Base-by-base conservation (phyloP, 2,113 vertebrate species). In the Ophiodon elongatus region DNA sequence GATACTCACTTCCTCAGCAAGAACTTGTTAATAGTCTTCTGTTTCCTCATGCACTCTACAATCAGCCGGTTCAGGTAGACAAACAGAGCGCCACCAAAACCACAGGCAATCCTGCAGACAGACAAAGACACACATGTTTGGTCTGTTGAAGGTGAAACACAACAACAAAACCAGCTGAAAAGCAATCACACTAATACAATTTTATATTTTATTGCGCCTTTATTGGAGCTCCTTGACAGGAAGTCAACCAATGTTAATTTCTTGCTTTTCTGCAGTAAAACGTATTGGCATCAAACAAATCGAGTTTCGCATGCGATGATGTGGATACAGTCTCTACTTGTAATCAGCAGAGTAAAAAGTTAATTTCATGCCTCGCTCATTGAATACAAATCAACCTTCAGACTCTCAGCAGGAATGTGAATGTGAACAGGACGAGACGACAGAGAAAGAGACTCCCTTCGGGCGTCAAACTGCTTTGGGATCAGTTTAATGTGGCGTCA, bases 41-140 rank as follows among this genome's bases (percentile, higher is more conserved):
- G 98, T 73, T 98, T 98, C 85, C 98, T 96, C 96, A 99, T 99
- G 91, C 98, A 98, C 93, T 99, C 97, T 14, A 99, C 98, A 0
- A 99, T 99, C 90, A 97, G 96, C 71, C 98, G 95, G 95, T 99
- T 99, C 92, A 99, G 95, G 95, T 98, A 99, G 75, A 99, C 98
- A 0, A 98, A 99, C 72, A 99, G 96, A 0, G 98, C 98, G 0
- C 98, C 98, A 0, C 97, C 98, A 0, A 99, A 99, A 68, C 98
- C 98, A 0, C 98, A 98, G 72, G 97, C 97, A 0, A 99, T 98
- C 47, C 98, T 99, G 84, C 64, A 66, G 52, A 72, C 50, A 76
- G 23, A 73, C 29, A 71, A 27, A 79, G 10, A 84, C 47, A 73
- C 31, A 21, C 2, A 8, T 54, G 13, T 69, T 83, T 35, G 33